Evolutionary conservation across 2,888 invertebrate species (phyloP), one percentile per base, ranked within the genome.

Genomic region (Ganaspis brasiliensis): DNA sequence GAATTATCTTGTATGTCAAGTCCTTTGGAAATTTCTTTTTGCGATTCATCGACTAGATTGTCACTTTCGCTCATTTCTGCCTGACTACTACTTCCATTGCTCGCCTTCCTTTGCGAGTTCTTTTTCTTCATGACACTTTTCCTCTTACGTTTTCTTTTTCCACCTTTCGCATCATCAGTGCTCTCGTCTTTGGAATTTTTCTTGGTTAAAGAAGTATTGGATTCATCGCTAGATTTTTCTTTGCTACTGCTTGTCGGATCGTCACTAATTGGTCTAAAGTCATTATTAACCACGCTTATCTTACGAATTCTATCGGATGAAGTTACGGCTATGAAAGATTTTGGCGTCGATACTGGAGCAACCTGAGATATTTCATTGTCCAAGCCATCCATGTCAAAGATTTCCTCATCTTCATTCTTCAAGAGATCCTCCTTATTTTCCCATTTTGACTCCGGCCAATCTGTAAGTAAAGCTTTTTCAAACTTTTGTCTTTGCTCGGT

Each of bases 51-150:
- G 35, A 81, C 14, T 1, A 74, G 71, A 74, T 10, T 63, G 40
- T 89, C 88, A 37, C 75, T 85, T 71, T 89, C 89, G 76, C 87
- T 89, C 76, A 88, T 82, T 83, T 89, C 89, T 5, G 88, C 88
- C 74, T 90, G 90, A 74, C 88, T 91, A 80, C 87, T 91, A 57
- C 88, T 89, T 31, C 87, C 90, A 77, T 87, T 90, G 76, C 88
- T 91, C 0, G 95, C 94, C 88, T 96, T 96, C 76, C 96, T 94
- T 86, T 95, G 95, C 0, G 94, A 92, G 85, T 95, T 95, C 89
- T 96, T 97, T 92, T 96, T 96, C 92, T 96, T 96, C 91, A 96
- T 95, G 83, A 95, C 93, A 45, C 95, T 94, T 93, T 95, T 96
- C 92, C 96, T 95, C 83, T 96, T 95, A 74, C 96, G 94, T 90